Base-by-base conservation (phyloP, 2,797 vertebrate genomes). In the Acanthornis magna region DNA sequence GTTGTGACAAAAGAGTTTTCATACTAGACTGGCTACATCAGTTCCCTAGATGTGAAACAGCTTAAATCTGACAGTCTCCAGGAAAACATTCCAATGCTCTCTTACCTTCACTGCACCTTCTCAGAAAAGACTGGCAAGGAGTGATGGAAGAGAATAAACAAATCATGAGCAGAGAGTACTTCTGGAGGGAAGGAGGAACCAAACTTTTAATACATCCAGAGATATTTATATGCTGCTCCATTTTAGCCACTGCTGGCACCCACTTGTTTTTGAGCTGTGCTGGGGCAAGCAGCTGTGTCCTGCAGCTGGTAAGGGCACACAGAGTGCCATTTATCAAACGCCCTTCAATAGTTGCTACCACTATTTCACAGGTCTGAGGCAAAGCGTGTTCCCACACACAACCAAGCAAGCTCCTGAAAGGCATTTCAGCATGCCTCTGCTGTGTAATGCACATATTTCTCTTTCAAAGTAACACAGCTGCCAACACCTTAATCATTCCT, bases 401-500 rank as follows among this genome's bases (percentile, higher is more conserved):
- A 32, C 68, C 15, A 85, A 80, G 75, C 0, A 82, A 80, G 72
- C 0, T 0, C 48, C 75, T 66, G 66, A 89, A 83, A 88, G 72
- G 84, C 89, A 88, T 68, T 83, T 89, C 78, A 71, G 91, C 57
- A 30, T 65, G 72, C 50, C 87, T 93, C 51, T 54, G 42, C 89
- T 58, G 17, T 25, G 36, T 60, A 92, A 83, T 5, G 43, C 79
- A 72, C 58, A 11, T 30, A 92, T 83, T 95, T 85, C 58, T 92
- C 86, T 93, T 93, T 80, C 66, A 51, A 84, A 95, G 85, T 77
- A 96, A 92, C 55, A 75, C 61, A 62, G 58, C 51, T 94, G 87
- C 84, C 87, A 96, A 76, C 71, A 85, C 68, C 74, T 86, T 88
- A 93, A 93, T 85, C 88, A 82, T 91, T 87, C 92, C 86, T 90